These are phyloP conservation scores for Cephalopachus bancanus DNA, from an alignment of 2,797 vertebrate genomes.

Conservation along the genomic window DNA sequence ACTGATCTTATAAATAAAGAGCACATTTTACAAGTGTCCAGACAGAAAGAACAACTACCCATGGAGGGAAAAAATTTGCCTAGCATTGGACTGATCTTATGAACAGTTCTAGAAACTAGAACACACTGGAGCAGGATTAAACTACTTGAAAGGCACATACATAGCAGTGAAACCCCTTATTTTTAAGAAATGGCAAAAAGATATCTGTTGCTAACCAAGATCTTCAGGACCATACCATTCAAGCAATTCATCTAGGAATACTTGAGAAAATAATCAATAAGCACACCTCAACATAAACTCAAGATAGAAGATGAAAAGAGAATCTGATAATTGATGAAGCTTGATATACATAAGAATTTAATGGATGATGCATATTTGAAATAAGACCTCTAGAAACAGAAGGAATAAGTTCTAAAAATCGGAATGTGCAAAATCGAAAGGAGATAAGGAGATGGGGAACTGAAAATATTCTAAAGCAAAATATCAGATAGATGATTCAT, in stretches of 20 bases:
- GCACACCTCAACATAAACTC: neutral
- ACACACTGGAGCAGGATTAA: neutral
- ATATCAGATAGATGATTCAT: neutral
- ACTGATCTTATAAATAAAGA: neutral
- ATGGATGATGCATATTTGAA: neutral
- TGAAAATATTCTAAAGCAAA: conserved; percentile 45
- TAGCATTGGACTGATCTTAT: neutral
- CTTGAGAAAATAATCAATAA: conserved; percentile 40
- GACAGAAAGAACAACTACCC: conserved; percentile 31
- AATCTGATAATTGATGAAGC: conserved; percentile 9
- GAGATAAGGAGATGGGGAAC: neutral
- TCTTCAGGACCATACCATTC: neutral
- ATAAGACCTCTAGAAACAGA: neutral
- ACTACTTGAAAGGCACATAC: neutral
- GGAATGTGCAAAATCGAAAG: conserved; percentile 22
- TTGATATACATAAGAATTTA: neutral
- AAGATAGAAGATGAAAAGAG: conserved; percentile 18
- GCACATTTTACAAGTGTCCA: neutral
- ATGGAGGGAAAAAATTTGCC: neutral
- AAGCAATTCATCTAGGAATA: neutral
- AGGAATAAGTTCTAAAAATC: neutral
- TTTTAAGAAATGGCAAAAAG: neutral
- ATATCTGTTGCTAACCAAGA: neutral
- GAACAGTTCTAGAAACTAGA: neutral
- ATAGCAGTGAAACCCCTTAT: neutral